These are phyloP conservation scores for Eupithecia pulchellata DNA, from an alignment of 2,888 invertebrate species.

Conservation along the genomic window DNA sequence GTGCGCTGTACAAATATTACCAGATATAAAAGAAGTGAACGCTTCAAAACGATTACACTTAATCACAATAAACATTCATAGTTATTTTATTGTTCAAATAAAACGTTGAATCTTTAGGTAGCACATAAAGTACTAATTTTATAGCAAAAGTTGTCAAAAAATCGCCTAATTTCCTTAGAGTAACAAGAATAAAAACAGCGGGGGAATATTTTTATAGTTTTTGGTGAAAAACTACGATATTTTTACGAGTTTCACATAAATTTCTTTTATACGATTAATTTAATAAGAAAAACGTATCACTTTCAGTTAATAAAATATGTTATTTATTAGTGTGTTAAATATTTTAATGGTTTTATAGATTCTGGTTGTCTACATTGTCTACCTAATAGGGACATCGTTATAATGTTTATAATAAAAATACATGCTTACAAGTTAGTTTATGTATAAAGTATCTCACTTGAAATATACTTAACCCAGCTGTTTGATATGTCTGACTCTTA, in stretches of 20 bases:
- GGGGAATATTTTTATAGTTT: constrained; percentile 25
- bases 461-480: no score
- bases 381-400: not conserved
- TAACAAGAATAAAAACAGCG: constrained; percentile 23
- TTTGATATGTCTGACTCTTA: not conserved
- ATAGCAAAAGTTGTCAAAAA: constrained; percentile 18
- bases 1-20: not conserved
- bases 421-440: not conserved
- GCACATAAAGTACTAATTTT: constrained; percentile 23
- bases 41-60: not conserved
- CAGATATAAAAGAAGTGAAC: not conserved
- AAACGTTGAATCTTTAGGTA: constrained; percentile 8
- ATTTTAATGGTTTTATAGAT: constrained; percentile 27
- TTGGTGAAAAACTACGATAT: constrained; percentile 28
- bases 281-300: constrained; percentile 34
- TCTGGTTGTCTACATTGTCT: not conserved
- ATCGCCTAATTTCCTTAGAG: constrained; percentile 24
- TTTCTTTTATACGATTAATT: constrained; percentile 32
- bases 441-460: not conserved
- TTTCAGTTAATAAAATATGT: constrained; percentile 33
- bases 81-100: constrained; percentile 19
- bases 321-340: constrained; percentile 34
- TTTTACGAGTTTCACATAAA: constrained; percentile 33
- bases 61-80: constrained; percentile 12
- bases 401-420: not conserved